phyloP scores from a whole-genome alignment of 2,113 vertebrate genomes.

The Ochotona princeps region DNA sequence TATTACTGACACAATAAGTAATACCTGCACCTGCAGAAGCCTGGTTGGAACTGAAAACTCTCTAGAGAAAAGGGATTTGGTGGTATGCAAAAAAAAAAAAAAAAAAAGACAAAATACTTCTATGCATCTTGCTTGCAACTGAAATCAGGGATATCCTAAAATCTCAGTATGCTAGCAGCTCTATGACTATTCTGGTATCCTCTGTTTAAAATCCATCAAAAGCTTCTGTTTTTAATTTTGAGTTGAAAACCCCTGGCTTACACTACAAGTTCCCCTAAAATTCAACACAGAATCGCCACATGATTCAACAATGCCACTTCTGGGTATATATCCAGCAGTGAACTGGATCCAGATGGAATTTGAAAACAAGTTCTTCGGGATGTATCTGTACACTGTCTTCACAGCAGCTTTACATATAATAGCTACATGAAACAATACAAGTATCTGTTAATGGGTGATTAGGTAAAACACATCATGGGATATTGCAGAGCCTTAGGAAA shows the following conservation, averaged over 20 bases:
- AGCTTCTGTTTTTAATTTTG: conserved; percentile 27
- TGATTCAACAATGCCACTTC: neutral
- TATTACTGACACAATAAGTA: neutral
- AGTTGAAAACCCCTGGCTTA: neutral
- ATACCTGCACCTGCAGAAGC: neutral
- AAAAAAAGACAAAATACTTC: neutral
- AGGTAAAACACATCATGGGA: neutral
- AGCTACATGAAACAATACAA: neutral
- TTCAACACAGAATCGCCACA: neutral
- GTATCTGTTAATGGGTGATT: neutral
- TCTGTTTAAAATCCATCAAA: conserved; percentile 6
- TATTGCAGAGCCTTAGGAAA: neutral
- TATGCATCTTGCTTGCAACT: neutral
- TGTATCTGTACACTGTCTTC: neutral
- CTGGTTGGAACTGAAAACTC: neutral
- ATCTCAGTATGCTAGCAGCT: neutral
- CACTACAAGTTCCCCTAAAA: neutral
- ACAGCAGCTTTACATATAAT: neutral
- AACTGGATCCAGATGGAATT: neutral
- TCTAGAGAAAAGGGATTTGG: neutral
- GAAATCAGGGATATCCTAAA: neutral
- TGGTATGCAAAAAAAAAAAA: neutral
- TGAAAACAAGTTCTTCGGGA: neutral
- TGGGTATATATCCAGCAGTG: neutral
- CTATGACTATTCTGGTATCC: neutral